These are phyloP conservation scores for Thecophora atra DNA, from an alignment of 2,888 invertebrate species.

Conservation along the genomic window DNA sequence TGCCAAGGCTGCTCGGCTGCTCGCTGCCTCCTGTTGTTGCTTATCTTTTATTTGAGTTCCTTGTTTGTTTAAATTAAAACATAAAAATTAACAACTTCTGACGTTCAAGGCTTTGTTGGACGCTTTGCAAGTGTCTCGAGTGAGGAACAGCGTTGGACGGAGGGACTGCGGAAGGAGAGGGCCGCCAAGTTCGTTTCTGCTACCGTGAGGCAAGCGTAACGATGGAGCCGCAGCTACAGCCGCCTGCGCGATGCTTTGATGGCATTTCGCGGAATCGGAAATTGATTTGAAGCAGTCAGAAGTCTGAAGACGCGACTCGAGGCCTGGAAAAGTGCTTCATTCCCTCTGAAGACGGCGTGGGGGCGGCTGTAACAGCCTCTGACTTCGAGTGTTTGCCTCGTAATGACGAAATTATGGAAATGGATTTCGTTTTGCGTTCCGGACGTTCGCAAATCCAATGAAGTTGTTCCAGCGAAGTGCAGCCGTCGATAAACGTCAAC, in stretches of 20 bases:
- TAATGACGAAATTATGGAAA: too few relatives aligned
- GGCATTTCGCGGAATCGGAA: not conserved
- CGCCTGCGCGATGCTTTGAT: too few relatives aligned
- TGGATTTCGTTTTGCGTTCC: too few relatives aligned
- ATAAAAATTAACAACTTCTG: constrained; percentile 27
- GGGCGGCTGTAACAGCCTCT: too few relatives aligned
- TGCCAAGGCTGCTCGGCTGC: not conserved
- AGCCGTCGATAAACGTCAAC: too few relatives aligned
- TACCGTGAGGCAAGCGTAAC: not conserved
- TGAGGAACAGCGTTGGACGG: not conserved
- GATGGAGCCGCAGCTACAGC: not conserved
- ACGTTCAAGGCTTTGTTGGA: not conserved
- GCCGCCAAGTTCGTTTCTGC: too few relatives aligned
- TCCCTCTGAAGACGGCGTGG: too few relatives aligned
- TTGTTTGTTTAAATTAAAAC: constrained; percentile 18
- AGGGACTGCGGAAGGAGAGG: too few relatives aligned
- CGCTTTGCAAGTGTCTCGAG: not conserved
- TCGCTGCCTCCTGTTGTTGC: not conserved
- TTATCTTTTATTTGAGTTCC: not conserved
- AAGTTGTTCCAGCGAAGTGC: too few relatives aligned
- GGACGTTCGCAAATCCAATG: too few relatives aligned
- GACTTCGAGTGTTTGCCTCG: too few relatives aligned
- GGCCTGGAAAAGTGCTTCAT: too few relatives aligned
- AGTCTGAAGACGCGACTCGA: not conserved
- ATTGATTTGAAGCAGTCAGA: not conserved